Conservation (phyloP, 2,797 vertebrate genomes). For the Gouania willdenowi region DNA sequence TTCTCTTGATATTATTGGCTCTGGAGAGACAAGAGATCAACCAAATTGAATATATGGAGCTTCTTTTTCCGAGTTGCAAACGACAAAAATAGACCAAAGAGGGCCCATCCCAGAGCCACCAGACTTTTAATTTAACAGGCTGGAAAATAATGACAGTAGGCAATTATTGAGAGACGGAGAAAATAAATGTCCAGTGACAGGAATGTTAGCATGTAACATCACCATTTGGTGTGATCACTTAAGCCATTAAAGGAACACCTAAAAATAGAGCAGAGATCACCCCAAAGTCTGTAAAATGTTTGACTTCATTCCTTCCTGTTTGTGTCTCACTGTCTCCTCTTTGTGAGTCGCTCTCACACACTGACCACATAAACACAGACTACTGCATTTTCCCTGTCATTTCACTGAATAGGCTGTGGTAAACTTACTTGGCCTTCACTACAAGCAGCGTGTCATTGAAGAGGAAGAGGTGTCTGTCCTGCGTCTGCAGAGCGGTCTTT, state of each 20-base stretch:
- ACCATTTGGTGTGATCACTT: background rate
- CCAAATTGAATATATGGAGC: too few relatives aligned
- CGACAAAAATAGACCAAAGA: too few relatives aligned
- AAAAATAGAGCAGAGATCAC: constrained; percentile 1
- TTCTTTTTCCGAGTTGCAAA: too few relatives aligned
- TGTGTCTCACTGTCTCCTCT: constrained; percentile 6
- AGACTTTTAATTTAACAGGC: constrained; percentile 71
- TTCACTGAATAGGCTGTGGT: background rate
- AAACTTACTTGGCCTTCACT: constrained; percentile 90
- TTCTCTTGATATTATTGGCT: too few relatives aligned
- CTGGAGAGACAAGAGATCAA: too few relatives aligned
- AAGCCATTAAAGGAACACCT: constrained; percentile 10
- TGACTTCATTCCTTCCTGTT: constrained; percentile 5
- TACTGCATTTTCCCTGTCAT: constrained; percentile 1
- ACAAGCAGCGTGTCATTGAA: constrained; percentile 88
- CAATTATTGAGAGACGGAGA: constrained; percentile 12
- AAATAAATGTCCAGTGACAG: background rate
- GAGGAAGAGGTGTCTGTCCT: constrained; percentile 91
- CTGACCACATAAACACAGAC: constrained; percentile 11
- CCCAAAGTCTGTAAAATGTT: constrained; percentile 4
- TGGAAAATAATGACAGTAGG: constrained; percentile 63
- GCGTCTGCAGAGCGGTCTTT: constrained; percentile 88
- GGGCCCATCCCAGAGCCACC: too few relatives aligned
- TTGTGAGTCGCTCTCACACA: background rate
- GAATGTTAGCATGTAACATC: constrained; percentile 1